Conservation (phyloP, 2,797 vertebrate species). For the Triplophysa bombifrons region DNA sequence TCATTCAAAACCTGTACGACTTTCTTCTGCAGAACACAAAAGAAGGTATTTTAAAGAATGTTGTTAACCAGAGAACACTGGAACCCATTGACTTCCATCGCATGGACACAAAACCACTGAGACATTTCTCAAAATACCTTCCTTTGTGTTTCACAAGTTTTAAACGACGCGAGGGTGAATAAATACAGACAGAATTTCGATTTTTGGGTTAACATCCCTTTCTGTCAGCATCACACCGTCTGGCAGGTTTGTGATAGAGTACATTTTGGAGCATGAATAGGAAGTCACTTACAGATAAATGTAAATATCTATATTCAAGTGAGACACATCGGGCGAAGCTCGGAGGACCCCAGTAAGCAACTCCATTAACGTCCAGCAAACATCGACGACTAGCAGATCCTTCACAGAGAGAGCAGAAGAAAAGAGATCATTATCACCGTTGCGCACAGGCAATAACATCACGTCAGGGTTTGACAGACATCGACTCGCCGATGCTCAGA, state of each 20-base stretch:
- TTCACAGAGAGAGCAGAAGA: constrained; percentile 48
- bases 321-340: constrained; percentile 99
- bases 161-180: too few species aligned
- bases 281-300: constrained; percentile 90
- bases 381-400: constrained; percentile 99
- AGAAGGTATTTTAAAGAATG: too few species aligned
- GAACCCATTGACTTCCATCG: too few species aligned
- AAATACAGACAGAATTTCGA: too few species aligned
- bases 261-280: not conserved
- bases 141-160: too few species aligned
- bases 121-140: too few species aligned
- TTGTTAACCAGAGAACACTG: too few species aligned
- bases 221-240: too few species aligned
- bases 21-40: too few species aligned
- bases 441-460: constrained; percentile 22
- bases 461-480: constrained; percentile 25
- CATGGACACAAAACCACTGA: too few species aligned
- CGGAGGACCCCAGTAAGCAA: constrained; percentile 97
- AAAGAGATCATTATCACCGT: constrained; percentile 19
- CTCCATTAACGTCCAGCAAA: constrained; percentile 94
- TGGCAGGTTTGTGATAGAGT: not conserved
- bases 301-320: constrained; percentile 95
- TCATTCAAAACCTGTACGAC: too few species aligned
- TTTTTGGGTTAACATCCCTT: too few species aligned
- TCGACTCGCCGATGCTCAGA: constrained; percentile 2